Evolutionary conservation across 2,113 vertebrate species (phyloP).

Genomic region (Notechis scutatus): DNA sequence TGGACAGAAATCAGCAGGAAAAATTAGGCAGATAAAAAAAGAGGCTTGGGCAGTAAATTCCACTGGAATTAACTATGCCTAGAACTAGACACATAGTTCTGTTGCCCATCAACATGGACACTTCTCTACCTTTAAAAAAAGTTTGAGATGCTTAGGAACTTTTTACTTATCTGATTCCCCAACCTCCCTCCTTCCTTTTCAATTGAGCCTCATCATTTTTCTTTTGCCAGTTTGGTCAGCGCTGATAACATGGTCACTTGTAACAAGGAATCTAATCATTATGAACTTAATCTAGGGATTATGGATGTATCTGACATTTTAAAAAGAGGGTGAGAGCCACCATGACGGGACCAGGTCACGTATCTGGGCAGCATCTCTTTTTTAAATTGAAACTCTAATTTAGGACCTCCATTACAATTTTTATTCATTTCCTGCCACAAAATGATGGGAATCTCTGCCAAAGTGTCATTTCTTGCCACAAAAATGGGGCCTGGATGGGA

Average conservation of each 20-base stretch:
- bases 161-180: neutral
- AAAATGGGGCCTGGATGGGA: neutral
- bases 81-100: neutral
- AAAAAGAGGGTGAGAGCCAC: neutral
- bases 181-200: neutral
- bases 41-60: neutral
- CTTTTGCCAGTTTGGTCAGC: neutral
- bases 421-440: neutral
- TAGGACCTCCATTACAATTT: neutral
- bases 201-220: neutral
- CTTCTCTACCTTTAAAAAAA: neutral
- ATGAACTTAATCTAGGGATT: neutral
- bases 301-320: neutral
- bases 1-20: neutral
- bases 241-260: neutral
- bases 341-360: neutral
- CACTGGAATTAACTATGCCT: neutral
- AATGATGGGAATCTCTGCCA: neutral
- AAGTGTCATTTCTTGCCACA: neutral
- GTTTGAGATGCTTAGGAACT: neutral
- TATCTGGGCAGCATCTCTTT: neutral
- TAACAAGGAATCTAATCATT: neutral
- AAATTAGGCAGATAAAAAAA: neutral
- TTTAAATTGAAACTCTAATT: neutral
- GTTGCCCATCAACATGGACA: neutral